phyloP scores from a whole-genome alignment of 2,888 invertebrate species.

The Herminia tarsipennalis region DNA sequence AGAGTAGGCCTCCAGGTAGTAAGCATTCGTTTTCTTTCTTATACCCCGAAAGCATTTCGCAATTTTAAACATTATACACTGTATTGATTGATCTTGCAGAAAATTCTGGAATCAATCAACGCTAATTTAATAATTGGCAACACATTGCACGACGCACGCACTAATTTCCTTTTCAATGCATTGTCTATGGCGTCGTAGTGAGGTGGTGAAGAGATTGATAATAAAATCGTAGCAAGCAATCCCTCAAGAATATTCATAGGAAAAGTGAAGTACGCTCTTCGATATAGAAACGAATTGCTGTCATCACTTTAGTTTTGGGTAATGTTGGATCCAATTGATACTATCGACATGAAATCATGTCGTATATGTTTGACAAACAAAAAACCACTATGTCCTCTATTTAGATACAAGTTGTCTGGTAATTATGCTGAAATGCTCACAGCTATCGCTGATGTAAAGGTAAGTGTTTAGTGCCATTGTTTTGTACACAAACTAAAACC shows the following conservation, averaged over 20 bases:
- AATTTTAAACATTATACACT: too few relatives aligned
- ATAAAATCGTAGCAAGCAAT: slow-evolving; percentile 38
- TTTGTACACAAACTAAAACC: slow-evolving; percentile 19
- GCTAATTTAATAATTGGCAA: slow-evolving; percentile 7
- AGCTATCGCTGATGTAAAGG: slow-evolving; percentile 80
- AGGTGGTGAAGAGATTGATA: slow-evolving; percentile 34
- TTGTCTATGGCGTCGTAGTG: slow-evolving; percentile 46
- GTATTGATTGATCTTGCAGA: too few relatives aligned
- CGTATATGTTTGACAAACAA: slow-evolving; percentile 76
- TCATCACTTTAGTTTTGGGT: slow-evolving; percentile 55
- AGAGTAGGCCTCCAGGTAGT: too few relatives aligned
- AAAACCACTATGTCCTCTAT: slow-evolving; percentile 75
- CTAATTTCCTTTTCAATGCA: slow-evolving; percentile 20
- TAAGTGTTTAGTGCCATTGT: slow-evolving; percentile 38
- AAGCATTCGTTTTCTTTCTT: too few relatives aligned
- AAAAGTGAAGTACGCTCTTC: slow-evolving; percentile 49
- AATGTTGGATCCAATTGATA: slow-evolving; percentile 63
- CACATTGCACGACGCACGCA: slow-evolving; percentile 20
- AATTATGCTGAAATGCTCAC: slow-evolving; percentile 84
- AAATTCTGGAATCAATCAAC: not conserved
- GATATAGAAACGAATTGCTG: slow-evolving; percentile 51
- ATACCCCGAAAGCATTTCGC: too few relatives aligned
- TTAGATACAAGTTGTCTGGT: slow-evolving; percentile 78
- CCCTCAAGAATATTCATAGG: slow-evolving; percentile 33
- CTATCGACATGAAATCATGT: slow-evolving; percentile 72